Base-by-base conservation (phyloP, 2,797 vertebrate species). In the Alectoris magna region DNA sequence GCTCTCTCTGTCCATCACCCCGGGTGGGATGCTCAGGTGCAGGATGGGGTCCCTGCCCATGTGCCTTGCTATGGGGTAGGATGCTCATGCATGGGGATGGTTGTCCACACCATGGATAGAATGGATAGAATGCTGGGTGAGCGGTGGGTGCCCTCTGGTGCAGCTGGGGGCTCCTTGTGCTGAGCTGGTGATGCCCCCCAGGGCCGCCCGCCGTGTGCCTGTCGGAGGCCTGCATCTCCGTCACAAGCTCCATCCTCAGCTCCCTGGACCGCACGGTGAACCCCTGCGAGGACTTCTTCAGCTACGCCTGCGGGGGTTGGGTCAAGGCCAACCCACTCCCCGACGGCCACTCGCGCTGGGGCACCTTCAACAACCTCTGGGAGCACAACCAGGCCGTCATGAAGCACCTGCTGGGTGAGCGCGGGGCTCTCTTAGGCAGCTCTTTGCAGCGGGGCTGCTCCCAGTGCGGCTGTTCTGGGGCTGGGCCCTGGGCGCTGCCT, bases 281-380 rank as follows among this genome's bases (percentile, higher is more conserved):
- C 94, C 99, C 99, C 81, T 99, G 99, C 12, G 97, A 99, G 31
- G 99, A 99, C 95, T 99, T 99, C 96, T 99, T 99, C 94, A 96
- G 97, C 97, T 99, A 99, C 0, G 98, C 99, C 60, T 99, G 99
- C 0, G 99, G 99, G 1, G 99, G 99, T 26, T 99, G 99, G 99
- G 96, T 99, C 96, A 99, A 98, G 91, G 98, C 97, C 94, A 99
- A 99, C 96, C 99, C 99, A 0, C 98, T 99, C 24, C 99, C 99
- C 0, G 99, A 99, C 0, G 99, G 99, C 24, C 99, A 99, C 91
- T 99, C 99, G 0, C 99, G 99, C 96, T 99, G 99, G 99, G 99
- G 98, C 38, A 98, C 99, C 69, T 99, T 99, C 97, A 99, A 98
- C 96, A 98, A 98, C 95, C 98, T 99, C 72, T 99, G 99, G 99